Evolutionary conservation across 2,888 invertebrate genomes (phyloP), one percentile per base, ranked within the genome.

Genomic region (Erebia ligea): DNA sequence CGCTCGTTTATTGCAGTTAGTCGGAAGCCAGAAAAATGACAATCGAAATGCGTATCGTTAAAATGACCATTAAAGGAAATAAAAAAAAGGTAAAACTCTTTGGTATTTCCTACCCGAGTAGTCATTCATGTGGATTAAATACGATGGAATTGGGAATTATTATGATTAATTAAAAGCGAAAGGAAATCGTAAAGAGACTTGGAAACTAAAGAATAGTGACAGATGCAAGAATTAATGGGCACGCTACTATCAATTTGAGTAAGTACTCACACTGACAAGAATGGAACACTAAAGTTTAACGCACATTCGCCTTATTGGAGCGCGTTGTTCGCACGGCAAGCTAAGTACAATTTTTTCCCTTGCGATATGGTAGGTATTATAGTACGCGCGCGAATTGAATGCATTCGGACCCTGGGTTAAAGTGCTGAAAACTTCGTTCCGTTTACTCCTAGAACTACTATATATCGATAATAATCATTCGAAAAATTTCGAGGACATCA

Each of bases 81-180:
- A 54, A 13, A 63, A 64, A 64, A 34, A 54, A 64, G 64, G 5
- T 15, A n/a, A 52, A 52, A 64, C 34, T 52, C 15, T 8, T 17
- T 15, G 64, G 64, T 54, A 64, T 64, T 64, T 64, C 64, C 64
- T 34, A 54, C 54, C 34, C 6, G 34, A 52, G 34, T 40, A 48
- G 15, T 48, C 19, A 6, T 48, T 62, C 11, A 11, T 25, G 40
- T 34, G 17, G 17, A 54, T 40, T 64, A 64, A 25, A 11, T 34
- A 40, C 50, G 52, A 5, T 52, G 40, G 54, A 64, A 64, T 64
- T 64, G 64, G 54, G 52, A 64, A 15, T 4, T 52, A 17, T 17
- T 64, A 52, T 17, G 54, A 34, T 50, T 52, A 64, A 54, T 54
- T 64, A 64, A 63, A 62, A 4, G 45, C 21, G 62, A 48, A 42